phyloP scores from a whole-genome alignment of 35 echinoderm and acorn worm genomes.

The Amphiura filiformis region DNA sequence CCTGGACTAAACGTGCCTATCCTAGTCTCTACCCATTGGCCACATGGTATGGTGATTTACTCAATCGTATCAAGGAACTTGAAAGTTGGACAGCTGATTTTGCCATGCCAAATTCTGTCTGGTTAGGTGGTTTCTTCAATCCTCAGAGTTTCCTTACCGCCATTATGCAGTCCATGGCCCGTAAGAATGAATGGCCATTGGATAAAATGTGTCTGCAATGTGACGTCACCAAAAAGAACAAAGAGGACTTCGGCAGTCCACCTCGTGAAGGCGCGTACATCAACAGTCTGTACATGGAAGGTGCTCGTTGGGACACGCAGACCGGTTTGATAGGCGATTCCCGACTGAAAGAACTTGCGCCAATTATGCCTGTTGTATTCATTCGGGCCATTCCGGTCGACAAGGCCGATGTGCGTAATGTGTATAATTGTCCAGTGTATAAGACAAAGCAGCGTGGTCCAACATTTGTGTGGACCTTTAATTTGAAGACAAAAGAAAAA shows the following conservation, averaged over 20 bases:
- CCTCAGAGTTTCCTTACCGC: slow-evolving; percentile 97
- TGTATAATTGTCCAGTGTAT: slow-evolving; percentile 97
- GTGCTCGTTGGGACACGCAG: slow-evolving; percentile 95
- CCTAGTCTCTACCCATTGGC: slow-evolving; percentile 75
- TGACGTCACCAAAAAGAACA: slow-evolving; percentile 98
- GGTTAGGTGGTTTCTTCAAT: slow-evolving; percentile 98
- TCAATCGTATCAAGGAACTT: slow-evolving; percentile 86
- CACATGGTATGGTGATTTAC: slow-evolving; percentile 83
- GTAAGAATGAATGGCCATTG: slow-evolving; percentile 97
- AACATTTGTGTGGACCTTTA: slow-evolving; percentile 98
- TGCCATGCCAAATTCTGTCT: slow-evolving; percentile 80
- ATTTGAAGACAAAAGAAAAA: slow-evolving; percentile 96
- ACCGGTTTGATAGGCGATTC: slow-evolving; percentile 88
- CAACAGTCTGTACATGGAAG: slow-evolving; percentile 93
- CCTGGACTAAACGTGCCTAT: slow-evolving; percentile 93
- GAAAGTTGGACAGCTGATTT: slow-evolving; percentile 98
- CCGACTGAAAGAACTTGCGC: slow-evolving; percentile 86
- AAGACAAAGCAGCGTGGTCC: slow-evolving; percentile 97
- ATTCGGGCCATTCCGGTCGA: slow-evolving; percentile 94
- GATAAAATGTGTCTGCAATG: slow-evolving; percentile 99
- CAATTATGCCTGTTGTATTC: slow-evolving; percentile 89
- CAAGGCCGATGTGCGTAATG: slow-evolving; percentile 86
- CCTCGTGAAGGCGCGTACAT: slow-evolving; percentile 90
- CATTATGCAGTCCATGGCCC: slow-evolving; percentile 99
- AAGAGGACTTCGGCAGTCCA: slow-evolving; percentile 93